Evolutionary conservation across 2,888 invertebrate species (phyloP).

Genomic region (Schizaphis graminum): DNA sequence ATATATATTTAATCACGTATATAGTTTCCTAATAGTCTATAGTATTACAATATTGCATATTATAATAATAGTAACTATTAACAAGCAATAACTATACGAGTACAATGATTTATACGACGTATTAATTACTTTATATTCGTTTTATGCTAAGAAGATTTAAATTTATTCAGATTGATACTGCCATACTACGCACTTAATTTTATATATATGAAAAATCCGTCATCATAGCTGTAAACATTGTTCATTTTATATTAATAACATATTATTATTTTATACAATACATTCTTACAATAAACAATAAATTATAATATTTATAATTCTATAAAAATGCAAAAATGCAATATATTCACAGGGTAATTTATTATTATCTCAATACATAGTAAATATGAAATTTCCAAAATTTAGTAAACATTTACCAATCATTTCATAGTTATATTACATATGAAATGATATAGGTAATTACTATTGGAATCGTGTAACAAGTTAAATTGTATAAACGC

Average conservation of each 20-base stretch:
- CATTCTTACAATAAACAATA: background rate
- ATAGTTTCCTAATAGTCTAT: background rate
- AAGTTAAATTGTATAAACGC: background rate
- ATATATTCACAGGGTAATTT: background rate
- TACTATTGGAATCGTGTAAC: background rate
- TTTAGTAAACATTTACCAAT: background rate
- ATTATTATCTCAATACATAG: background rate
- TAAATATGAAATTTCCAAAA: background rate
- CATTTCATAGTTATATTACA: background rate
- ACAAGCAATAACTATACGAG: background rate
- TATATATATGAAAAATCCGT: conserved; percentile 5
- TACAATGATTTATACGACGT: background rate
- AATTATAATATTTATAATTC: background rate
- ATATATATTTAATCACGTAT: background rate
- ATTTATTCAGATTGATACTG: background rate
- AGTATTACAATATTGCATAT: background rate
- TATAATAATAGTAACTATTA: background rate
- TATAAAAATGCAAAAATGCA: too few species aligned
- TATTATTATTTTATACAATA: background rate
- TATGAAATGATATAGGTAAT: background rate
- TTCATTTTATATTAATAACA: background rate
- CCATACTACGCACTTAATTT: background rate
- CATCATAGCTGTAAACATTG: background rate
- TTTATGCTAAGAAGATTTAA: background rate
- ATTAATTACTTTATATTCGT: background rate